These are phyloP conservation scores for Chaetorhynchus papuensis DNA, from an alignment of 2,113 vertebrate genomes.

Conservation along the genomic window DNA sequence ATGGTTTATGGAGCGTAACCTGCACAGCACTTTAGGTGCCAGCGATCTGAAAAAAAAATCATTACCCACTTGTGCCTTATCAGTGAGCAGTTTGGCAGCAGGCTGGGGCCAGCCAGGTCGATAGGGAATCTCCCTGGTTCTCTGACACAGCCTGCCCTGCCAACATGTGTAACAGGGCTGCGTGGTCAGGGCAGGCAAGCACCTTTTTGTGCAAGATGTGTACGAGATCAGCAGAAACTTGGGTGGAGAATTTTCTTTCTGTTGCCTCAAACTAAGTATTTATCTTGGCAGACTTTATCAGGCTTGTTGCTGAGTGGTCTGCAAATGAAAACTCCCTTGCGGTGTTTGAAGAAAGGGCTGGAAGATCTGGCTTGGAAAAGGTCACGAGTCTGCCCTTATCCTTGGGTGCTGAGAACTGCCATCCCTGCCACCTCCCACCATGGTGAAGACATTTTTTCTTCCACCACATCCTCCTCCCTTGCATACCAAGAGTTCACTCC, in stretches of 20 bases:
- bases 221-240: background rate
- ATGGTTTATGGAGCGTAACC: background rate
- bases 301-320: background rate
- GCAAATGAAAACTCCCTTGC: background rate
- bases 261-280: background rate
- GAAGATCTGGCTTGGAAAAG: background rate
- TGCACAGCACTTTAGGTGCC: background rate
- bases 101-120: background rate
- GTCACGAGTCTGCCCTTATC: accelerated
- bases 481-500: background rate
- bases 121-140: background rate
- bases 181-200: background rate
- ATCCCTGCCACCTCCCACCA: background rate
- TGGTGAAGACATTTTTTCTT: background rate
- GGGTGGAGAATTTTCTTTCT: background rate
- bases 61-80: background rate
- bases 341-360: background rate
- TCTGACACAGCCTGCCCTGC: background rate
- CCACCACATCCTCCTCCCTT: background rate
- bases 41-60: background rate
- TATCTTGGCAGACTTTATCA: background rate
- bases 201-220: background rate
- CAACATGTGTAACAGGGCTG: background rate
- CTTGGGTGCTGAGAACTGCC: background rate
- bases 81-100: background rate